Evolutionary conservation across 2,888 invertebrate species (phyloP).

Genomic region (Cheilosia variabilis): DNA sequence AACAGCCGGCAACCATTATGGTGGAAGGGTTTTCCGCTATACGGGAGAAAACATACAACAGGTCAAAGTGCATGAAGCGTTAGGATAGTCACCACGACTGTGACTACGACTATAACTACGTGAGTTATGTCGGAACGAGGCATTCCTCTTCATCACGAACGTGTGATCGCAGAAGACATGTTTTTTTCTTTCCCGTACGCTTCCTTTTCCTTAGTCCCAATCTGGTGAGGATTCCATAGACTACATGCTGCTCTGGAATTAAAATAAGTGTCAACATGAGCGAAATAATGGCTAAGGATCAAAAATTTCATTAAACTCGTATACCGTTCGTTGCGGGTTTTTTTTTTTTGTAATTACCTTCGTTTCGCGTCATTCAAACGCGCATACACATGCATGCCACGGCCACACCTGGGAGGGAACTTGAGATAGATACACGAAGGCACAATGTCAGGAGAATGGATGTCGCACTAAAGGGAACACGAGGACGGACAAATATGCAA

Average conservation of each 20-base stretch:
- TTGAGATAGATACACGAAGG: neutral
- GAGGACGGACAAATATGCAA: constrained; percentile 49
- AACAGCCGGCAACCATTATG: constrained; percentile 21
- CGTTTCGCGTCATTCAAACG: constrained; percentile 53
- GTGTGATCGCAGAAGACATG: constrained; percentile 65
- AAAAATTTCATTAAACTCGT: constrained; percentile 73
- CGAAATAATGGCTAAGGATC: constrained; percentile 72
- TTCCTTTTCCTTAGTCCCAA: neutral
- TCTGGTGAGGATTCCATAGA: constrained; percentile 39
- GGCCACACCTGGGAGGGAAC: neutral
- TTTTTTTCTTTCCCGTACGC: constrained; percentile 19
- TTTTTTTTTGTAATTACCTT: constrained; percentile 68
- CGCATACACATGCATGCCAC: neutral
- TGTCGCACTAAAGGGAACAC: constrained; percentile 53
- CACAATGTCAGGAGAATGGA: constrained; percentile 21
- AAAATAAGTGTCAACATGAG: constrained; percentile 75
- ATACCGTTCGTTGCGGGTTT: constrained; percentile 50
- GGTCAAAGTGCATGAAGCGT: constrained; percentile 41
- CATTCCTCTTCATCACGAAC: constrained; percentile 57
- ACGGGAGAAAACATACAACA: constrained; percentile 43
- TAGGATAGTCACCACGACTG: constrained; percentile 15
- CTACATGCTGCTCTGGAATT: constrained; percentile 63
- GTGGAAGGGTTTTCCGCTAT: constrained; percentile 49
- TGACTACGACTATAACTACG: constrained; percentile 55
- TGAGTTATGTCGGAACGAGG: constrained; percentile 56